phyloP scores from a whole-genome alignment of 1,140 invertebrate genomes.

The Lucilia cuprina region DNA sequence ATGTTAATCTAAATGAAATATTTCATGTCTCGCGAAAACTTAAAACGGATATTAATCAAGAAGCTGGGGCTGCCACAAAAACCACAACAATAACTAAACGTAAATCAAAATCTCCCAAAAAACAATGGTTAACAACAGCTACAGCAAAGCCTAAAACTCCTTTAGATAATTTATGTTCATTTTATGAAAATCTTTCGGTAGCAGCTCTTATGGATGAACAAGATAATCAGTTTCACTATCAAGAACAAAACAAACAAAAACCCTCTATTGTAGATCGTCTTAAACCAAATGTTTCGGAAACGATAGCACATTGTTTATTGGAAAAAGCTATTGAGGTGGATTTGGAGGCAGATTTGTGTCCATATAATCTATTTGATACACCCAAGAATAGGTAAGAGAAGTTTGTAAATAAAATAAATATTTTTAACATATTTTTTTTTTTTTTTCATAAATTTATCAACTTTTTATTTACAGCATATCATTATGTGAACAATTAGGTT shows the following conservation, averaged over 20 bases:
- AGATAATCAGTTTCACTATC: neutral
- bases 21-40: slow-evolving; percentile 43
- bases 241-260: slow-evolving; percentile 20
- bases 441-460: neutral
- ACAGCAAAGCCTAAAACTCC: slow-evolving; percentile 37
- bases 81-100: slow-evolving; percentile 39
- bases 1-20: slow-evolving; percentile 51
- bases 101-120: slow-evolving; percentile 56
- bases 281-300: slow-evolving; percentile 46
- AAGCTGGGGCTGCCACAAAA: neutral
- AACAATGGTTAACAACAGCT: slow-evolving; percentile 50
- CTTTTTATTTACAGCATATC: slow-evolving; percentile 35
- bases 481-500: slow-evolving; percentile 42
- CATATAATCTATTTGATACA: slow-evolving; percentile 56
- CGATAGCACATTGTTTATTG: slow-evolving; percentile 52
- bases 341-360: slow-evolving; percentile 46
- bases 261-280: slow-evolving; percentile 51
- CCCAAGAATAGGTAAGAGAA: slow-evolving; percentile 47
- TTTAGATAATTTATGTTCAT: slow-evolving; percentile 44
- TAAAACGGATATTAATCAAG: slow-evolving; percentile 3
- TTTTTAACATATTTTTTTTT: too few relatives aligned
- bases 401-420: neutral
- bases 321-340: slow-evolving; percentile 50
- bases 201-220: slow-evolving; percentile 47
- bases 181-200: slow-evolving; percentile 55